Evolutionary conservation across 2,797 vertebrate species (phyloP).

Genomic region (Pampus argenteus): DNA sequence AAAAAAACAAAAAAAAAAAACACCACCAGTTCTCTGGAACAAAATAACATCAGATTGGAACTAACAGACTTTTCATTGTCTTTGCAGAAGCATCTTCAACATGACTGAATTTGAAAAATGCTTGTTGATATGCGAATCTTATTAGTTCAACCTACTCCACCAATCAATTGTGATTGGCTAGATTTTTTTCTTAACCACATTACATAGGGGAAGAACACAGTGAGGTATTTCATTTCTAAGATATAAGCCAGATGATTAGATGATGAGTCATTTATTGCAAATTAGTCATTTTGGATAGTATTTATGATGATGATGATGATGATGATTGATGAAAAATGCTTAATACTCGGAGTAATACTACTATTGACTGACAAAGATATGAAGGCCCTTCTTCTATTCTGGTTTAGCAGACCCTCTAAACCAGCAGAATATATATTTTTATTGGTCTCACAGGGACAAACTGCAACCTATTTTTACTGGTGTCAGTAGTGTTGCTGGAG

Average conservation of each 20-base stretch:
- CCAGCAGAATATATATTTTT: conserved; percentile 14
- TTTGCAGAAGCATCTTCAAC: conserved; percentile 37
- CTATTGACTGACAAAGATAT: conserved; percentile 29
- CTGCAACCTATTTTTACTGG: conserved; percentile 39
- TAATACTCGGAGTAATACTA: conserved; percentile 27
- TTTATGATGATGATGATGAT: conserved; percentile 45
- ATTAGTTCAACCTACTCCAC: conserved; percentile 23
- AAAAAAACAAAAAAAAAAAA: no score
- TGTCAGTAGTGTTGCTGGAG: conserved; percentile 41
- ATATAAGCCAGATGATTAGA: conserved; percentile 41
- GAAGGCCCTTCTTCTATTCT: conserved; percentile 2
- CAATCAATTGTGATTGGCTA: conserved; percentile 20
- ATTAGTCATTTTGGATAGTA: conserved; percentile 55
- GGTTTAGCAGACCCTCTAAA: conserved; percentile 23
- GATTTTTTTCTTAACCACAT: conserved; percentile 34
- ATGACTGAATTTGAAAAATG: conserved; percentile 33
- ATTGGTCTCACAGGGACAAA: conserved; percentile 30
- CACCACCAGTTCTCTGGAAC: conserved; percentile 49
- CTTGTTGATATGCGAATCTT: conserved; percentile 21
- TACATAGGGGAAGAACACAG: conserved; percentile 14
- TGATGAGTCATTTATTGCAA: conserved; percentile 49
- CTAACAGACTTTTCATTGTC: conserved; percentile 39
- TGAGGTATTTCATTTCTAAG: conserved; percentile 40
- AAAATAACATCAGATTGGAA: conserved; percentile 42
- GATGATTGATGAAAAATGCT: conserved; percentile 53